phyloP scores from a whole-genome alignment of 2,797 vertebrate species.

The Sciaenops ocellatus region DNA sequence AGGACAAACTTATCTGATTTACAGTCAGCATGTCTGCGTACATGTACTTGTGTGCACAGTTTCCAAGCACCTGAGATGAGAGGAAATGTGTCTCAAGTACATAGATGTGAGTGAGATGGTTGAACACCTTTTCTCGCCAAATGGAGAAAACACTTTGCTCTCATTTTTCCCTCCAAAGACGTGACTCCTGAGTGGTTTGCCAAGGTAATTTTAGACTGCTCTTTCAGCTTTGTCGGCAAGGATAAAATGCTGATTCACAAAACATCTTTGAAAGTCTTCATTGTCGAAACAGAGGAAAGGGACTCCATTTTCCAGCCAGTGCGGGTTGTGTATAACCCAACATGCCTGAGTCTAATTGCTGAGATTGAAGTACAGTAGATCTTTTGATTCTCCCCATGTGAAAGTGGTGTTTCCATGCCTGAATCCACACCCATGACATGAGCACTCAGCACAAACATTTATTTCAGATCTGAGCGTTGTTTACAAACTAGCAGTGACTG shows the following conservation, averaged over 20 bases:
- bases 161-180: conserved; percentile 39
- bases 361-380: conserved; percentile 65
- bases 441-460: conserved; percentile 67
- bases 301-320: conserved; percentile 67
- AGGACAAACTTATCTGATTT: conserved; percentile 1
- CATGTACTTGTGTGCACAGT: conserved; percentile 34
- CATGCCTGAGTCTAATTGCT: conserved; percentile 62
- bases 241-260: conserved; percentile 65
- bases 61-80: conserved; percentile 25
- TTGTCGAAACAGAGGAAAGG: conserved; percentile 56
- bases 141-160: conserved; percentile 65
- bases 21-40: background rate
- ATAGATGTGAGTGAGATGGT: conserved; percentile 9
- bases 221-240: conserved; percentile 45
- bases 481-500: conserved; percentile 75
- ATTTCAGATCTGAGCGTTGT: conserved; percentile 67
- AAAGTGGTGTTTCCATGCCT: conserved; percentile 62
- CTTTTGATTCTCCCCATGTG: conserved; percentile 69
- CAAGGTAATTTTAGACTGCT: conserved; percentile 45
- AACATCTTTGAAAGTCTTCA: conserved; percentile 63
- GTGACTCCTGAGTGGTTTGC: conserved; percentile 41
- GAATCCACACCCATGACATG: conserved; percentile 55
- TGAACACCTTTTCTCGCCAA: conserved; percentile 59
- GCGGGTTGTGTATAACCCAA: conserved; percentile 54
- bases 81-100: conserved; percentile 27